These are phyloP conservation scores for Aromia moschata DNA, from an alignment of 2,888 invertebrate species.

Conservation along the genomic window DNA sequence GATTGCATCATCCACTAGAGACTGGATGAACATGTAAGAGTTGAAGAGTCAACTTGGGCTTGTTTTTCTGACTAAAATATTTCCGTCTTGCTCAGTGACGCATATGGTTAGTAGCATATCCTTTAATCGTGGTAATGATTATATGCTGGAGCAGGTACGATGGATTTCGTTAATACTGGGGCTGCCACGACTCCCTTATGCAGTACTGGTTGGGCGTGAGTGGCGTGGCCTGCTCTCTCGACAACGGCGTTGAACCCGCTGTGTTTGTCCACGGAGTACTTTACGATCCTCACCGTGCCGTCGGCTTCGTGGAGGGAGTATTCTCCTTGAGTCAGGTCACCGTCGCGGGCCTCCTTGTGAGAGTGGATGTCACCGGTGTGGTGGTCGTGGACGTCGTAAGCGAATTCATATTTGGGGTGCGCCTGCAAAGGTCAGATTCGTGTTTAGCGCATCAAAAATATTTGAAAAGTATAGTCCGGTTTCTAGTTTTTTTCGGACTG, in stretches of 20 bases:
- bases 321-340: constrained; percentile 66
- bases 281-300: constrained; percentile 67
- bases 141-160: constrained; percentile 4
- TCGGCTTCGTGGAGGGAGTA: constrained; percentile 69
- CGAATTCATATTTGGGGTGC: constrained; percentile 68
- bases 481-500: too few relatives aligned
- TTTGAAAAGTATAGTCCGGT: too few relatives aligned
- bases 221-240: constrained; percentile 63
- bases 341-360: constrained; percentile 67
- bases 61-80: too few relatives aligned
- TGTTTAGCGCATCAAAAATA: neutral
- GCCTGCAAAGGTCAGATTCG: constrained; percentile 41
- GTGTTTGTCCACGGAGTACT: constrained; percentile 68
- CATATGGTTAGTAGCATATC: too few relatives aligned
- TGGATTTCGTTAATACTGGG: neutral
- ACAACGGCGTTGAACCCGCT: constrained; percentile 64
- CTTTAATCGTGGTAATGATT: constrained; percentile 12
- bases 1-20: too few relatives aligned
- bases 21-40: too few relatives aligned
- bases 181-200: neutral
- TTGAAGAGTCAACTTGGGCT: too few relatives aligned
- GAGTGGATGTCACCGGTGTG: constrained; percentile 69
- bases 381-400: constrained; percentile 67
- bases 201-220: constrained; percentile 24
- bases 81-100: too few relatives aligned